Percentiles rank a stretch among this genome's conserved stretches.
These are phyloP conservation scores for Andrena praecox DNA, from an alignment of 2,888 invertebrate genomes.

Conservation along the genomic window DNA sequence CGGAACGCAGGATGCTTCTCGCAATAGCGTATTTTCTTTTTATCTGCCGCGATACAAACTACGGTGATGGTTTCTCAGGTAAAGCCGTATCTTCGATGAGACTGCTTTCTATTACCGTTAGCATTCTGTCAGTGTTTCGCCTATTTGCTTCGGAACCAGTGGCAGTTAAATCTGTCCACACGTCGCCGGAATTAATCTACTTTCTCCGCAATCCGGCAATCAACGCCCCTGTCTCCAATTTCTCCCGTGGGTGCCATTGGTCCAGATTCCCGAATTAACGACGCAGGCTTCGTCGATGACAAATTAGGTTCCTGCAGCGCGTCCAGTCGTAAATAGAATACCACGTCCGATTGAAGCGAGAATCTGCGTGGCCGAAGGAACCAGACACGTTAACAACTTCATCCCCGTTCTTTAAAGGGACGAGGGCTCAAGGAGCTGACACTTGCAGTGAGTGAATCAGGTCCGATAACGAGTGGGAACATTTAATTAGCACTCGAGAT, in stretches of 20 bases:
- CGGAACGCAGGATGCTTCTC: not conserved
- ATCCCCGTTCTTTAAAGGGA: not conserved
- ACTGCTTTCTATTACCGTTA: not conserved
- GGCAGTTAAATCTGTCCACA: not conserved
- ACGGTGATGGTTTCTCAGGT: too few species aligned
- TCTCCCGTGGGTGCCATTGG: constrained; percentile 28
- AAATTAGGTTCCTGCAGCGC: constrained; percentile 38
- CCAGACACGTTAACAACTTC: not conserved
- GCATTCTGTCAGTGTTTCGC: not conserved
- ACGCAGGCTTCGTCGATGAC: constrained; percentile 25
- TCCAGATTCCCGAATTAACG: constrained; percentile 41
- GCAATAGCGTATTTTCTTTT: not conserved
- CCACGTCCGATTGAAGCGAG: not conserved
- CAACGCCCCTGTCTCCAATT: constrained; percentile 24
- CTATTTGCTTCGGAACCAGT: not conserved
- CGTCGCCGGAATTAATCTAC: constrained; percentile 37
- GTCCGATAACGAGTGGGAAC: too few species aligned
- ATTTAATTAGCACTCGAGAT: not conserved
- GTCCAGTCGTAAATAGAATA: constrained; percentile 35
- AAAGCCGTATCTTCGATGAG: not conserved
- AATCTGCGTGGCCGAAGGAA: not conserved
- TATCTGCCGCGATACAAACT: not conserved
- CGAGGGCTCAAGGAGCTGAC: not conserved
- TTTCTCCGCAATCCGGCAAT: constrained; percentile 44
- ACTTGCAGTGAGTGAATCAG: too few species aligned